Evolutionary conservation across 2,797 vertebrate species (phyloP), one percentile per base, ranked within the genome.

Genomic region (Eospalax fontanierii): DNA sequence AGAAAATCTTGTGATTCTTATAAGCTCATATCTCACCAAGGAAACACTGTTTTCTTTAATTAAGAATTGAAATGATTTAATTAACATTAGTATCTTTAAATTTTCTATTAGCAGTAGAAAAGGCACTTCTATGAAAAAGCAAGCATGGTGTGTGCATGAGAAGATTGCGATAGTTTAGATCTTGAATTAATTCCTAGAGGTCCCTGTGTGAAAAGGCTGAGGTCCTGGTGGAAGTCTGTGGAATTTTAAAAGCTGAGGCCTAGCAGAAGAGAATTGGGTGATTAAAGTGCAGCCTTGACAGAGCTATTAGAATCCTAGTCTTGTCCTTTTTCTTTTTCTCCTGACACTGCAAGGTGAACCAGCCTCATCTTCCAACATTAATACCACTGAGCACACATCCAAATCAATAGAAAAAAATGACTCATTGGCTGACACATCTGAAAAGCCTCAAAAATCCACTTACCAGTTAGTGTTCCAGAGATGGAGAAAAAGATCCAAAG

Each of bases 1-100:
- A 89, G n/a, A 82, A 89, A 84, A 87, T 54, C 33, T 88, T 85
- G 12, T 50, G 88, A 40, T 21, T 61, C 38, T 40, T 78, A 50
- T 40, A 57, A 84, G 33, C 38, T 84, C 18, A 68, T n/a, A 88
- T 43, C 9, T 79, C 50, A 70, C 4, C 59, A 63, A 93, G n/a
- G 91, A 74, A 4, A 4, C 2, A 61, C 73, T 92, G 28, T 40
- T 66, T 10, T 18, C 7, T 68, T 57, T 66, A 76, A 88, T 35
- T n/a, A 26, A 43, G 2, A 63, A 75, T 33, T 43, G 30, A 76
- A 76, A 50, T 88, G 22, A 11, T 35, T 76, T 65, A 26, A n/a
- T 46, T 75, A 75, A 12, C 46, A 33, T 2, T 78, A 24, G 4
- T 10, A 82, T 73, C 33, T 88, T 70, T 88, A 89, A 63, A 50